Conservation (phyloP, 1,140 invertebrate species). For the Manduca sexta region DNA sequence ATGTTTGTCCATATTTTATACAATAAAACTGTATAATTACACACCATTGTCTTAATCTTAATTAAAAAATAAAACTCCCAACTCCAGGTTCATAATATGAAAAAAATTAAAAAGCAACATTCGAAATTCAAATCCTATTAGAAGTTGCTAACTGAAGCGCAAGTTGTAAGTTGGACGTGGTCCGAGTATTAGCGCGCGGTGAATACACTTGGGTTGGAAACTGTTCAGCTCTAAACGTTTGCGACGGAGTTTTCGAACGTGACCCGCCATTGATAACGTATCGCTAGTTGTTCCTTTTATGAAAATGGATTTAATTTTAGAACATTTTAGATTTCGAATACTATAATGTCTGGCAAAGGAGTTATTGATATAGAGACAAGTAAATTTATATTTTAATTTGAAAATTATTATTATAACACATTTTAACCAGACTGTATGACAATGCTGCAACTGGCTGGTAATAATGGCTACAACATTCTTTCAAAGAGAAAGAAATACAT, state of each 20-base stretch:
- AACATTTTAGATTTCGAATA: too few relatives aligned
- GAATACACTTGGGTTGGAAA: constrained; percentile 37
- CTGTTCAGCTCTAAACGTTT: constrained; percentile 29
- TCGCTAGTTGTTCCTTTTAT: background rate
- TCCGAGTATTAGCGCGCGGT: constrained; percentile 24
- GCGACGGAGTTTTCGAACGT: constrained; percentile 27
- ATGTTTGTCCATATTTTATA: too few relatives aligned
- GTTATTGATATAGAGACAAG: too few relatives aligned
- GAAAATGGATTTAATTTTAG: too few relatives aligned
- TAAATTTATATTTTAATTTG: too few relatives aligned
- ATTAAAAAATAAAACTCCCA: background rate
- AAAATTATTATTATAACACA: too few relatives aligned
- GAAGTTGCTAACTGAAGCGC: background rate
- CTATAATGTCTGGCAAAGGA: too few relatives aligned
- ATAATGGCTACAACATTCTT: too few relatives aligned
- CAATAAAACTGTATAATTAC: background rate
- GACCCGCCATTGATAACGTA: constrained; percentile 28
- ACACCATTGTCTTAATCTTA: background rate
- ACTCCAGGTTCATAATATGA: background rate
- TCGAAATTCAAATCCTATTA: background rate
- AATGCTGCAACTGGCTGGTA: too few relatives aligned
- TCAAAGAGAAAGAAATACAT: too few relatives aligned
- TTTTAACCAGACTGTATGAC: too few relatives aligned
- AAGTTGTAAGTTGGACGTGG: constrained; percentile 16
- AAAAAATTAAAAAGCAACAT: background rate